These are phyloP conservation scores for Drosophila malerkotliana DNA, from an alignment of 1,140 invertebrate species.

Conservation along the genomic window DNA sequence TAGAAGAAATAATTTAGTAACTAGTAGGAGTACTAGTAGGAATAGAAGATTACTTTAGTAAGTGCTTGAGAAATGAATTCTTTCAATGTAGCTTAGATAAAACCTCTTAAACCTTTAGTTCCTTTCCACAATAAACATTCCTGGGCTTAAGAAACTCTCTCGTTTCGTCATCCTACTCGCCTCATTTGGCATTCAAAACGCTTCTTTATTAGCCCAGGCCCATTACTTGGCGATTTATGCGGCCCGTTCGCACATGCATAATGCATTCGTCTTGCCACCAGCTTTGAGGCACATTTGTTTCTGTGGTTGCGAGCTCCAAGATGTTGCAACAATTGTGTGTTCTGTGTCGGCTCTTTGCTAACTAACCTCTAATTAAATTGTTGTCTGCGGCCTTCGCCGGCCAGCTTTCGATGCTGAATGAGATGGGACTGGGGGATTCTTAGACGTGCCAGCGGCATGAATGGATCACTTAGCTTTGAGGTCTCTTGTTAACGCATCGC, in stretches of 20 bases:
- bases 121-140: no score
- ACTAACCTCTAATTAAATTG: slow-evolving; percentile 52
- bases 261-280: slow-evolving; percentile 47
- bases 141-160: no score
- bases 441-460: slow-evolving; percentile 11
- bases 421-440: slow-evolving; percentile 7
- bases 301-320: slow-evolving; percentile 11
- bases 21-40: no score
- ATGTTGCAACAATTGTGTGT: slow-evolving; percentile 21
- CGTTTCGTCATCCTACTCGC: slow-evolving; percentile 43
- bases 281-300: slow-evolving; percentile 23
- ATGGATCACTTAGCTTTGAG: slow-evolving; percentile 46
- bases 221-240: slow-evolving; percentile 68
- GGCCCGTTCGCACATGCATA: slow-evolving; percentile 54
- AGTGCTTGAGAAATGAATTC: no score
- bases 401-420: slow-evolving; percentile 39
- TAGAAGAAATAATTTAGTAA: no score
- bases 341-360: slow-evolving; percentile 24
- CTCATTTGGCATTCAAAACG: slow-evolving; percentile 78
- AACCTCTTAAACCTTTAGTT: no score
- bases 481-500: slow-evolving; percentile 39
- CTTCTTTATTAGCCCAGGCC: slow-evolving; percentile 41
- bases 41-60: no score
- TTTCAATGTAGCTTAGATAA: no score
- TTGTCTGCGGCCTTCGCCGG: slow-evolving; percentile 34